These are phyloP conservation scores for Porites evermanni DNA, from an alignment of 92 coral and sea anemone genomes.

Conservation along the genomic window DNA sequence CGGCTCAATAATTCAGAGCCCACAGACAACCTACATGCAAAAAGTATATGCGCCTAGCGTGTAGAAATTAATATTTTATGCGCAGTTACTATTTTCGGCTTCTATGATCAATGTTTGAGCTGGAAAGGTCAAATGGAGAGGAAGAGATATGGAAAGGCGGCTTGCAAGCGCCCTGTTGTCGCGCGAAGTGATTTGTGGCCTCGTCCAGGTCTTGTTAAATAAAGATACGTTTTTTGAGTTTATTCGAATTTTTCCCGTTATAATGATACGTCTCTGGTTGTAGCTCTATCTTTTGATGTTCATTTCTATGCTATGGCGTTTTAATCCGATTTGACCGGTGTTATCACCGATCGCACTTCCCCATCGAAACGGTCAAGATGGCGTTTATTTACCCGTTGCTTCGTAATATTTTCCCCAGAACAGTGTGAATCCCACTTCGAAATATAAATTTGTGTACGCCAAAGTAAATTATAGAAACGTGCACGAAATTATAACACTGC, in stretches of 20 bases:
- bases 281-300: background rate
- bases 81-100: background rate
- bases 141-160: background rate
- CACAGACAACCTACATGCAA: background rate
- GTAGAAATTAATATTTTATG: background rate
- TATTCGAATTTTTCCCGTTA: background rate
- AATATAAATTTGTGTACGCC: background rate
- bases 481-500: too few species aligned
- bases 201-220: too few species aligned
- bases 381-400: background rate
- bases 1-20: background rate
- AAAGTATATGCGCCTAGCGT: conserved; percentile 17
- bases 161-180: background rate
- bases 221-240: background rate
- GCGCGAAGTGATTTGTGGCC: background rate
- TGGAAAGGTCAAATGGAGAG: background rate
- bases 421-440: background rate
- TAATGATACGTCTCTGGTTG: background rate
- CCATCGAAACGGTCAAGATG: background rate
- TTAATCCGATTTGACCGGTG: background rate
- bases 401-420: background rate
- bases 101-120: background rate
- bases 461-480: background rate
- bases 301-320: background rate
- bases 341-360: background rate